A percentile compares a stretch with the other conserved stretches of the same genome.
Conservation (phyloP, 2,113 vertebrate species). For the Sander vitreus region DNA sequence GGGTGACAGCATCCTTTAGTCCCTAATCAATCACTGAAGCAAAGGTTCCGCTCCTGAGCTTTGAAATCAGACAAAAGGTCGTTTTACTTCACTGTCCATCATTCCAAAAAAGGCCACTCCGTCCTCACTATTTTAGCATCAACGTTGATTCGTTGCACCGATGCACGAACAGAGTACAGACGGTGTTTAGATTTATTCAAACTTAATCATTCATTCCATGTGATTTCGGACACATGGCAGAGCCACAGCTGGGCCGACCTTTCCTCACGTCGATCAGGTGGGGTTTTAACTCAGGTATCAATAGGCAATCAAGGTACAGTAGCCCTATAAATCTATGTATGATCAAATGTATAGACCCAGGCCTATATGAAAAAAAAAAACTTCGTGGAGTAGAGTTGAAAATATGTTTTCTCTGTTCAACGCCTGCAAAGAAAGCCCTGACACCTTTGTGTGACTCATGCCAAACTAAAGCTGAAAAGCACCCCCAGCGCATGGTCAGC, state of each 20-base stretch:
- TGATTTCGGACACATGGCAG: slow-evolving; percentile 2
- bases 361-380: background rate
- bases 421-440: background rate
- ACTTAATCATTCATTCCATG: background rate
- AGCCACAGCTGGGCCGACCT: background rate
- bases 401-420: background rate
- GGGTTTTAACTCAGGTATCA: background rate
- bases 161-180: no score
- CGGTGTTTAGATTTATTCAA: background rate
- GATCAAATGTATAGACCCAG: background rate
- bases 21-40: slow-evolving; percentile 90
- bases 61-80: slow-evolving; percentile 85
- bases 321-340: no score
- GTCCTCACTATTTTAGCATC: background rate
- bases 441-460: background rate
- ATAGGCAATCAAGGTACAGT: no score
- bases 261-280: background rate
- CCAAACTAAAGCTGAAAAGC: slow-evolving; percentile 25
- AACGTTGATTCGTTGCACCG: background rate
- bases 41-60: slow-evolving; percentile 78
- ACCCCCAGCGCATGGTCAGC: slow-evolving; percentile 42
- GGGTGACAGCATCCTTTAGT: slow-evolving; percentile 80
- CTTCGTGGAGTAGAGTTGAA: background rate
- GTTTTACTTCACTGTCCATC: slow-evolving; percentile 33
- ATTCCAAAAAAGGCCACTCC: background rate